Base-by-base conservation (phyloP, 2,888 invertebrate genomes). In the Eristalinus sepulchralis region DNA sequence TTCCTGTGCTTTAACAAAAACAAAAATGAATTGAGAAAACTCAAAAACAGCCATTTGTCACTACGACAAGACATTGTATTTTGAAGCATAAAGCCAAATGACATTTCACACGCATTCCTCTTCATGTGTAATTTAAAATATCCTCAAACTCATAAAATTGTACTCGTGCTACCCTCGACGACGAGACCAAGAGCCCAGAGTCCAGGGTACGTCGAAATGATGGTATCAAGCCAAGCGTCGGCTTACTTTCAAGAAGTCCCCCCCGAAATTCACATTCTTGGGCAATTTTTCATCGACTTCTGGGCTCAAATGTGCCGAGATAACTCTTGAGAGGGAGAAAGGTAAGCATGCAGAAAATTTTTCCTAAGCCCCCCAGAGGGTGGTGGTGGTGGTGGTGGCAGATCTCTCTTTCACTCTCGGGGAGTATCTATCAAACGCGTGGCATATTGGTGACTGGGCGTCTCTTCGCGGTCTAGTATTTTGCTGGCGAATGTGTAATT, bases 401-500 rank as follows among this genome's bases (percentile, higher is more conserved):
- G 17, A 17, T 47, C 47, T 2, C 47, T 17, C 47, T 17, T 17
- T 79, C 71, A 70, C 17, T 81, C 76, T 59, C 57, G 57, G 24
- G 24, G 77, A 39, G 72, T n/a, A 83, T 59, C 70, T 87, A 83
- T 87, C 87, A 87, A 79, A 68, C 63, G 80, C 73, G 81, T 83
- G 87, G 83, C 76, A 77, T 87, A 80, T 80, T 79, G 86, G 86
- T 87, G 83, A 87, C 86, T 87, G 57, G 80, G 83, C 87, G 87
- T 87, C 87, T 87, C 83, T 87, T 87, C 87, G 87, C 87, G 87
- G 87, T 87, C 87, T 83, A 87, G 63, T 87, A 80, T 87, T 87
- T 79, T 67, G 70, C 55, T 72, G 60, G 62, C 57, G 36, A 76
- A 47, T 47, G 59, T 72, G 79, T 83, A 87, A 87, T 87, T 87